Base-by-base conservation (phyloP, 1,140 invertebrate genomes). In the Ceratosolen solmsi region DNA sequence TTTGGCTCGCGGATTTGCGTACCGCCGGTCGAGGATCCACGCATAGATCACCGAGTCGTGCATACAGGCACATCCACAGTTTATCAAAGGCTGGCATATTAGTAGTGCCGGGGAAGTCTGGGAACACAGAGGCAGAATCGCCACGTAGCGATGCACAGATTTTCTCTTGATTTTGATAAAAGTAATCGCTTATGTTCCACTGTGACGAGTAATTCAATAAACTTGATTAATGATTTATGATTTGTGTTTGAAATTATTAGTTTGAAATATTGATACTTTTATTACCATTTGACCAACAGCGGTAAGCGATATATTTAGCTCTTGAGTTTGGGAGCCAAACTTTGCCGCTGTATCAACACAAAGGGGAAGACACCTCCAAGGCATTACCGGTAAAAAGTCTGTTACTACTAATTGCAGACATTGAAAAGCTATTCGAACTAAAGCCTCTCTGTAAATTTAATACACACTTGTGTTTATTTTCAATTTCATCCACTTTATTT, bases 151-250 rank as follows among this genome's bases (percentile, higher is more conserved):
- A 94, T 82, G 93, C 93, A 86, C 94, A 94, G 80, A 99, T 93
- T 92, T 97, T 96, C 85, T 97, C 95, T 88, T 97, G 95, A 92
- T 98, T 98, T 93, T 99, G 97, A 92, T 96, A 98, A 86, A 99
- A 96, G 89, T 98, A 98, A 92, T 99, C 98, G 2, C 97, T 98
- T 87, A 99, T 98, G 89, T 99, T 99, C 98, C 98, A 99, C 97
- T 98, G 91, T 80, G 92, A 89, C 80, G 78, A 38, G 5, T 7
- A 0, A 20, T 11, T 68, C 9, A 38, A 36, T 68, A 46, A 7
- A 46, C 13, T 46, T 46, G 41, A 46, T 13, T 46, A 5, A 46
- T 46, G n/a, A n/a, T n/a, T n/a, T n/a, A n/a, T n/a, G n/a, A n/a
- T n/a, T n/a, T n/a, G n/a, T n/a, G n/a, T n/a, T n/a, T n/a, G n/a